phyloP scores from a whole-genome alignment of 1,140 invertebrate species.

The Diorhabda carinulata region DNA sequence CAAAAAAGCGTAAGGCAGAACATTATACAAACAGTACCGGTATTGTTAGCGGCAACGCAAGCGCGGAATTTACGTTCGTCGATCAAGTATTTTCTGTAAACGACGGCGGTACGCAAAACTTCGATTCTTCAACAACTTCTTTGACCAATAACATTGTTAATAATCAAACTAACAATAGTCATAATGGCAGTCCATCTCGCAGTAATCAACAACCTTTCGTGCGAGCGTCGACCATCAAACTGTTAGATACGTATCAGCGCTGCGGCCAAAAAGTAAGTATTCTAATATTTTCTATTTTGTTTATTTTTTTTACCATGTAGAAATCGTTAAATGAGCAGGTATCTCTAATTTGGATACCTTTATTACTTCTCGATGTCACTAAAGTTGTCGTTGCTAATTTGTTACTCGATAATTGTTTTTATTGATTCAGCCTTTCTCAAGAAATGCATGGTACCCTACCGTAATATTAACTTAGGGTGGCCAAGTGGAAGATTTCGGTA shows the following conservation, averaged over 20 bases:
- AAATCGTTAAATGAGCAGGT: not conserved
- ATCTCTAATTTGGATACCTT: too few relatives aligned
- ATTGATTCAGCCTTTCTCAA: too few relatives aligned
- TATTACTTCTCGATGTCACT: too few relatives aligned
- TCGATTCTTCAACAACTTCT: not conserved
- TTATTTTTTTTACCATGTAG: not conserved
- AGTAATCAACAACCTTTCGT: slow-evolving; percentile 62
- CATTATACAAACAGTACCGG: slow-evolving; percentile 14
- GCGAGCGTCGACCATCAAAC: slow-evolving; percentile 67
- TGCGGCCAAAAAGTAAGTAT: slow-evolving; percentile 62
- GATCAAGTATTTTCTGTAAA: slow-evolving; percentile 31
- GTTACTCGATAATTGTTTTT: too few relatives aligned
- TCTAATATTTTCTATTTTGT: not conserved
- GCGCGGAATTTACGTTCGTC: slow-evolving; percentile 17
- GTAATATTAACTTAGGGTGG: too few relatives aligned
- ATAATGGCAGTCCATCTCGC: slow-evolving; percentile 50
- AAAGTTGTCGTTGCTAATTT: too few relatives aligned
- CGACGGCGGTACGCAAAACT: slow-evolving; percentile 17
- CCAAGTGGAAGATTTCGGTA: too few relatives aligned
- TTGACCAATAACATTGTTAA: not conserved
- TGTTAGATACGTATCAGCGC: slow-evolving; percentile 67
- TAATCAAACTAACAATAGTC: slow-evolving; percentile 37
- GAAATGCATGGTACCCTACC: too few relatives aligned
- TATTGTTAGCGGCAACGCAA: slow-evolving; percentile 41
- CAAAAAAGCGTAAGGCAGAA: slow-evolving; percentile 25